Evolutionary conservation across 2,888 invertebrate species (phyloP).

Genomic region (Caenorhabditis zanzibari): DNA sequence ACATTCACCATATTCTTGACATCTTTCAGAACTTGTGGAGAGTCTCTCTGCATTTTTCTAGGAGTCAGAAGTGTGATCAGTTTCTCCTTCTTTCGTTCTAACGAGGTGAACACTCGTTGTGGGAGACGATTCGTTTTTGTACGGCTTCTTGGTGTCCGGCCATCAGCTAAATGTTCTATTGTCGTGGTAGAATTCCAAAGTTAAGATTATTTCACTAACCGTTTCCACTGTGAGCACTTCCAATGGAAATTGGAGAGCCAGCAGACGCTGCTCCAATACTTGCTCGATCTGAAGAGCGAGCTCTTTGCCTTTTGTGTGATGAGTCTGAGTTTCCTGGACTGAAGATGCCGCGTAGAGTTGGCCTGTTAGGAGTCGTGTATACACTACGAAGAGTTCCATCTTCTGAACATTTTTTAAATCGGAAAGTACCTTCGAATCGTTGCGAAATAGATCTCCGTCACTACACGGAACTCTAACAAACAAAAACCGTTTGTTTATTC

Average conservation of each 20-base stretch:
- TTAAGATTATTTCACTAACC: background rate
- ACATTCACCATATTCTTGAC: constrained; percentile 88
- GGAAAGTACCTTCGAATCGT: background rate
- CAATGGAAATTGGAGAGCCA: constrained; percentile 69
- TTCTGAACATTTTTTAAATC: too few species aligned
- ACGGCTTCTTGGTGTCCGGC: constrained; percentile 73
- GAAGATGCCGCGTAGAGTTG: constrained; percentile 69
- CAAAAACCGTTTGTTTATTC: constrained; percentile 11
- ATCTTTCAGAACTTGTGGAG: constrained; percentile 72
- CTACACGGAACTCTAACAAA: background rate
- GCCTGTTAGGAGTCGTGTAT: constrained; percentile 74
- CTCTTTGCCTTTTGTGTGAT: constrained; percentile 42
- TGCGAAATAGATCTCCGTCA: constrained; percentile 37
- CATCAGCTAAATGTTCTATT: constrained; percentile 41
- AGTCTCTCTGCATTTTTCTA: constrained; percentile 79
- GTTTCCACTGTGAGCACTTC: constrained; percentile 61
- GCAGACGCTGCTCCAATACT: constrained; percentile 25
- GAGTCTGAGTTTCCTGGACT: constrained; percentile 63
- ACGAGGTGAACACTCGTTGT: constrained; percentile 87
- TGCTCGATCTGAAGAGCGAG: constrained; percentile 66
- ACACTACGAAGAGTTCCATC: constrained; percentile 72
- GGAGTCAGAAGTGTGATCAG: constrained; percentile 89
- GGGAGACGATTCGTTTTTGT: constrained; percentile 77
- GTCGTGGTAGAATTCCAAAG: background rate
- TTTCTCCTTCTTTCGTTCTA: constrained; percentile 88